Percentiles rank a stretch among this genome's conserved stretches.
Conservation (phyloP, 1,140 invertebrate species). For the Hylaeus anthracinus region DNA sequence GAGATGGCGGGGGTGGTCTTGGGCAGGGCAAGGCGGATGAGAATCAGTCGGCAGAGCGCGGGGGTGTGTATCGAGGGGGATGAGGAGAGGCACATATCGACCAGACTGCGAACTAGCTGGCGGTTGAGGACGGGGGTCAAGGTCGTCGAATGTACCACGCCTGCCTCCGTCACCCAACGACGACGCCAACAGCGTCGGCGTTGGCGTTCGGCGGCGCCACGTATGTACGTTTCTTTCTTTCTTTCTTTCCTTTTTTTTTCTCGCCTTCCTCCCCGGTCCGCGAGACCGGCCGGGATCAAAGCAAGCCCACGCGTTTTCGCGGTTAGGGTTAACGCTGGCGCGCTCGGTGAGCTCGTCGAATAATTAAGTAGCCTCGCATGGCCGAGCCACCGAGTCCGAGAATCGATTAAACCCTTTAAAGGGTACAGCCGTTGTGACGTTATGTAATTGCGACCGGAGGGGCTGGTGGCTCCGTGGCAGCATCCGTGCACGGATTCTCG, state of each 20-base stretch:
- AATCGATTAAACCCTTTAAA: slow-evolving; percentile 26
- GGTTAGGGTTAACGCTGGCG: no score
- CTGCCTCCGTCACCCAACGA: slow-evolving; percentile 61
- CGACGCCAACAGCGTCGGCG: slow-evolving; percentile 14
- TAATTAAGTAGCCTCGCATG: not conserved
- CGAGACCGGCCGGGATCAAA: not conserved
- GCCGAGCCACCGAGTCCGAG: not conserved
- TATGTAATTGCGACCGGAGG: not conserved
- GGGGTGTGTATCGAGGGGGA: slow-evolving; percentile 52
- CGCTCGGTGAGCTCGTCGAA: not conserved
- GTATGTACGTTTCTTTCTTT: slow-evolving; percentile 4
- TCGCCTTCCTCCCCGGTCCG: not conserved
- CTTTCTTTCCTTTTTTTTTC: no score
- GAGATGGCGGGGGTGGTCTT: not conserved
- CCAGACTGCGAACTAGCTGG: slow-evolving; percentile 73
- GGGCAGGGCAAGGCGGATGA: slow-evolving; percentile 29
- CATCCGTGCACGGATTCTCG: not conserved
- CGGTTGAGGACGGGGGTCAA: slow-evolving; percentile 77
- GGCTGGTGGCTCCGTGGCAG: not conserved
- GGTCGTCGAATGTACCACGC: slow-evolving; percentile 77
- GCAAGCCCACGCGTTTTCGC: slow-evolving; percentile 13
- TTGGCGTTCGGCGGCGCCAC: slow-evolving; percentile 32
- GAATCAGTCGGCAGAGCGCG: slow-evolving; percentile 33
- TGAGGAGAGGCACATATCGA: slow-evolving; percentile 73
- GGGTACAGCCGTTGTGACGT: not conserved